Evolutionary conservation across 2,797 vertebrate species (phyloP).

Genomic region (Phataginus tetradactyla): DNA sequence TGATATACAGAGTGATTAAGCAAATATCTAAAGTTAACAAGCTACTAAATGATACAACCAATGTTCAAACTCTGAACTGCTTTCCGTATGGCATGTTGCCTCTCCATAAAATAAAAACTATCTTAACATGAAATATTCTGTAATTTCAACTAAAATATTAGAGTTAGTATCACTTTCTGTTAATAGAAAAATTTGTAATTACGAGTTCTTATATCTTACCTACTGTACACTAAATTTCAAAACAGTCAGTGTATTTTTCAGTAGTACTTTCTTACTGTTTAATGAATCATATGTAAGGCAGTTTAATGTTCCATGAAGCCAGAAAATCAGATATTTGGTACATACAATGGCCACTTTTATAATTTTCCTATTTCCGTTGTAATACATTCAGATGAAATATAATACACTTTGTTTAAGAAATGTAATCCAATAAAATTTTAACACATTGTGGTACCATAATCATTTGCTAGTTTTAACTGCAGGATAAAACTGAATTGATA

Average conservation of each 20-base stretch:
- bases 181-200: background rate
- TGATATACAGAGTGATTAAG: background rate
- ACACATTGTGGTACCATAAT: slow-evolving; percentile 33
- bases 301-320: slow-evolving; percentile 57
- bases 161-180: background rate
- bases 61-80: too few species aligned
- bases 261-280: slow-evolving; percentile 27
- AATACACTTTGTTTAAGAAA: slow-evolving; percentile 78
- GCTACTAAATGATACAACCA: background rate
- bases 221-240: background rate
- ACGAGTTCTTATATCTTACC: background rate
- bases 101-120: background rate
- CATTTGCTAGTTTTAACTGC: slow-evolving; percentile 68
- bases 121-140: background rate
- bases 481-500: slow-evolving; percentile 55
- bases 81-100: background rate
- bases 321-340: slow-evolving; percentile 63
- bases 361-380: slow-evolving; percentile 58
- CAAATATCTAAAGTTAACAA: background rate
- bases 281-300: slow-evolving; percentile 67
- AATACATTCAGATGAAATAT: slow-evolving; percentile 59
- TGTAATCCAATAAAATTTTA: slow-evolving; percentile 74
- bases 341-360: slow-evolving; percentile 68
- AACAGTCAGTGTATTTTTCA: background rate
- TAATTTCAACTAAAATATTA: background rate